These are phyloP conservation scores for Pseudorectes ferrugineus DNA, from an alignment of 2,113 vertebrate genomes.

Conservation along the genomic window DNA sequence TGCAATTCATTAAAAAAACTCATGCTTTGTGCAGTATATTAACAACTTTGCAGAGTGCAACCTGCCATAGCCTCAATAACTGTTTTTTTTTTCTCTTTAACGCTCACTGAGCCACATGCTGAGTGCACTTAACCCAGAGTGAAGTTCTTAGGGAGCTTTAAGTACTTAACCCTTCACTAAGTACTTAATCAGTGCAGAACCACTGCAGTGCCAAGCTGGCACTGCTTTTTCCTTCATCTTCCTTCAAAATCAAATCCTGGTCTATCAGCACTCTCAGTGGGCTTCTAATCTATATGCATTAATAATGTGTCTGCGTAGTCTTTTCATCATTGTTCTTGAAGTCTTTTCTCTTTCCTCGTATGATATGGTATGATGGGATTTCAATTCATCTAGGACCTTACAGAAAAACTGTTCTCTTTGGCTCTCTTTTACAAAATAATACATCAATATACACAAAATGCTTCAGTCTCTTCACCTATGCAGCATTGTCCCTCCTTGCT, in stretches of 20 bases:
- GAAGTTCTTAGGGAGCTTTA: not conserved
- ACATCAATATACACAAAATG: not conserved
- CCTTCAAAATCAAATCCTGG: not conserved
- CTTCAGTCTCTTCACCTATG: not conserved
- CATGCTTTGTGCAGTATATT: not conserved
- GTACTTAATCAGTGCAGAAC: not conserved
- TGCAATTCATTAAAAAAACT: not conserved
- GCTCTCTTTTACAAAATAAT: not conserved
- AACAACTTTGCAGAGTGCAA: not conserved
- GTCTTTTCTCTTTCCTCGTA: not conserved
- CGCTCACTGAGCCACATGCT: not conserved
- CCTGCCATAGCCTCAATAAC: not conserved
- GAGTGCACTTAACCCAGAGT: not conserved
- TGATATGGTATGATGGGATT: not conserved
- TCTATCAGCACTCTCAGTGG: not conserved
- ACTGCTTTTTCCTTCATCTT: not conserved
- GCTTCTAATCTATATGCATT: not conserved
- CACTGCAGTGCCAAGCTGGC: not conserved
- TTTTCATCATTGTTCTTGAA: not conserved
- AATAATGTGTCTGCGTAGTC: not conserved
- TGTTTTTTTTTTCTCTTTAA: not conserved
- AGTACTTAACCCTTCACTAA: constrained; percentile 15
- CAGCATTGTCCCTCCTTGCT: not conserved
- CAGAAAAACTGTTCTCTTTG: not conserved
- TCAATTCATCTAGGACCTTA: not conserved